A percentile compares a stretch with the other conserved stretches of the same genome.
These are phyloP conservation scores for Puntigrus tetrazona DNA, from an alignment of 2,113 vertebrate species.

Conservation along the genomic window DNA sequence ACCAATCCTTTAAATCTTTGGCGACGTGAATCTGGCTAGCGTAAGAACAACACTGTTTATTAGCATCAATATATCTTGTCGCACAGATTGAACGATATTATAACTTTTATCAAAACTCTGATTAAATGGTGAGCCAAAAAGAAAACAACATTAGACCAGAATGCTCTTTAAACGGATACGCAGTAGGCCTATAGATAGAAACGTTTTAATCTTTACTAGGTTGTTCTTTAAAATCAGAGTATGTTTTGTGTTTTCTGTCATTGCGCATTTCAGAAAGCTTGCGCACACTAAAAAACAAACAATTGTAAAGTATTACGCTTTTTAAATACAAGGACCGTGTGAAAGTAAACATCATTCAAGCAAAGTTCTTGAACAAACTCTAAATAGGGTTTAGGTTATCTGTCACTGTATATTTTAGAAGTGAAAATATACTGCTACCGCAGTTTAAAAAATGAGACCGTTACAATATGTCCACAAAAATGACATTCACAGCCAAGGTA, in stretches of 20 bases:
- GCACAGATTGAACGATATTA: background rate
- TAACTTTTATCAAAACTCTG: background rate
- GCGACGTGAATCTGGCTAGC: background rate
- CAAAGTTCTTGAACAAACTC: background rate
- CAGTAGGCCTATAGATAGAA: background rate
- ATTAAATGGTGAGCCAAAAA: background rate
- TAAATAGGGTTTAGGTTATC: background rate
- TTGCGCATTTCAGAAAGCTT: too few species aligned
- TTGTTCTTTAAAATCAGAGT: background rate
- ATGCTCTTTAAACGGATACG: background rate
- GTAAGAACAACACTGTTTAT: background rate
- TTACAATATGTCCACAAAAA: background rate
- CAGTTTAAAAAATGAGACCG: background rate
- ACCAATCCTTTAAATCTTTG: background rate
- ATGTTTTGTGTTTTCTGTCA: too few species aligned
- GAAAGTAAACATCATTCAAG: background rate
- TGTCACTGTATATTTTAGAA: background rate
- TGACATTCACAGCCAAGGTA: constrained; percentile 21
- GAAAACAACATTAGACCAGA: background rate
- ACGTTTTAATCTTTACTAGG: background rate
- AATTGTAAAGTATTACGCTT: too few species aligned
- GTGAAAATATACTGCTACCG: background rate
- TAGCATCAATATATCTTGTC: background rate
- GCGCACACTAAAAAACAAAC: too few species aligned
- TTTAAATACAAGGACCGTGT: background rate